phyloP scores from a whole-genome alignment of 2,113 vertebrate species.

The Sisor rabdophorus region DNA sequence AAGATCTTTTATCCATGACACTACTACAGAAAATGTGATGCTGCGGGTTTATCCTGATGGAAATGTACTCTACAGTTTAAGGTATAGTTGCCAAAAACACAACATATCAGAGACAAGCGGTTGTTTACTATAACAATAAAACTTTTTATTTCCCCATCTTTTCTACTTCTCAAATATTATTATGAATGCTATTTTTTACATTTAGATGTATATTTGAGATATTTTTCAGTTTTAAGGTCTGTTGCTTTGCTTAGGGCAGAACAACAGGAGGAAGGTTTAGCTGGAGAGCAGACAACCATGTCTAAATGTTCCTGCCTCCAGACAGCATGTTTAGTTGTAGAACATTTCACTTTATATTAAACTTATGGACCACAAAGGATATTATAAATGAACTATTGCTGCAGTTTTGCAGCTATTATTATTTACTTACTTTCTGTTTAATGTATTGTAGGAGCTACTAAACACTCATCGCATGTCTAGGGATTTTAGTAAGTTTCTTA shows the following conservation, averaged over 20 bases:
- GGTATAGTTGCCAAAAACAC: conserved; percentile 64
- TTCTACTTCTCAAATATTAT: not conserved
- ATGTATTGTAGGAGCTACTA: not conserved
- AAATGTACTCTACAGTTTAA: conserved; percentile 94
- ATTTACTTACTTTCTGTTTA: not conserved
- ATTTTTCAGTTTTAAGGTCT: not conserved
- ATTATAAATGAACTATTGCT: not conserved
- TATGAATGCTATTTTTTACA: not conserved
- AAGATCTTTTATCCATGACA: conserved; percentile 95
- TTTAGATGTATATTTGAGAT: not conserved
- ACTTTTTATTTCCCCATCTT: not conserved
- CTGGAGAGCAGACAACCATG: conserved; percentile 32
- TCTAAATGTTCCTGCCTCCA: conserved; percentile 23
- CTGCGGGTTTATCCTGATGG: conserved; percentile 92
- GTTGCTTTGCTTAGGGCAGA: conserved; percentile 8
- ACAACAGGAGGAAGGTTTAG: conserved; percentile 31
- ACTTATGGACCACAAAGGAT: not conserved
- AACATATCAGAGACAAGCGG: not conserved
- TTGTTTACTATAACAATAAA: not conserved
- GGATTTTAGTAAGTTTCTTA: not conserved
- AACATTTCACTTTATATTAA: conserved; percentile 30
- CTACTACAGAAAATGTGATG: conserved; percentile 96
- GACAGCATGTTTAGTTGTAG: conserved; percentile 32
- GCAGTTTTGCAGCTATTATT: not conserved
- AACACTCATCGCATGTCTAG: not conserved